Conservation (phyloP, 2,797 vertebrate species). For the Centropyge bicolor region DNA sequence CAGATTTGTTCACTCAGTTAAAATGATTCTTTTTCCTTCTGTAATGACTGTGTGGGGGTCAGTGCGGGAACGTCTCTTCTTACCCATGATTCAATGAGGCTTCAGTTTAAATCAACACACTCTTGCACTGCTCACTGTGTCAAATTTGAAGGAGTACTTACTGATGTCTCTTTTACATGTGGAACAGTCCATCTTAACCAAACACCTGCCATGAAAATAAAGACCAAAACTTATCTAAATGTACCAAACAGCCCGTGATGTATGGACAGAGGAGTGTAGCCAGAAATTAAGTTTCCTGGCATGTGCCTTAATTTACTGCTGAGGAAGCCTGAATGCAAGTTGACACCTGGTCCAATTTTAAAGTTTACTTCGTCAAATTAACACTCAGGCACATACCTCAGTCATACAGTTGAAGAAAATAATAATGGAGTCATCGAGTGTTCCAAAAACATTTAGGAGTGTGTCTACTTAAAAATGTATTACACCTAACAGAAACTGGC, state of each 20-base stretch:
- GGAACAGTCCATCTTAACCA: no score
- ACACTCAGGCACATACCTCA: background rate
- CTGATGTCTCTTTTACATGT: background rate
- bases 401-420: background rate
- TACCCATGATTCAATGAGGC: background rate
- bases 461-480: background rate
- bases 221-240: background rate
- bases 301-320: background rate
- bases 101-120: conserved; percentile 12
- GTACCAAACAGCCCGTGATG: background rate
- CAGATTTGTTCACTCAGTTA: conserved; percentile 41
- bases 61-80: background rate
- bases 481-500: background rate
- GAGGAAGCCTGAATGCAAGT: background rate
- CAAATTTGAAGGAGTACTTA: background rate
- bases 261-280: background rate
- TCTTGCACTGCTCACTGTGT: background rate
- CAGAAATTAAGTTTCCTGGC: conserved; percentile 5
- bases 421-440: background rate
- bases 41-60: background rate
- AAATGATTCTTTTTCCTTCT: conserved; percentile 12
- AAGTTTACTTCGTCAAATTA: background rate
- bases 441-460: background rate
- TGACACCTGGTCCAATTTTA: background rate
- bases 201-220: background rate